Conservation (phyloP, 2,797 vertebrate genomes). For the Paedocypris micromegethes region DNA sequence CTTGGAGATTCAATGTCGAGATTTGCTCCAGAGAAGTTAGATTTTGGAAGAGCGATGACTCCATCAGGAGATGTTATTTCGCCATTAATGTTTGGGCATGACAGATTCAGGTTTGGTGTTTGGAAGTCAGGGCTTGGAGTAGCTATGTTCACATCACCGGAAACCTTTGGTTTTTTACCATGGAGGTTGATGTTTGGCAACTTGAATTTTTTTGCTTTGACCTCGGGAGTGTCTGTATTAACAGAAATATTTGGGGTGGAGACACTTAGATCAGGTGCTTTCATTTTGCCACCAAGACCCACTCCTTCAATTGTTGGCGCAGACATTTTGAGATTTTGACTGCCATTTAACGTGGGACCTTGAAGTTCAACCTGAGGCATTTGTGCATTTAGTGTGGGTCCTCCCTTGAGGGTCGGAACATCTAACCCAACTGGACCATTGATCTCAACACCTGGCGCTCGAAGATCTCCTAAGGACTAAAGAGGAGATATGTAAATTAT, state of each 20-base stretch:
- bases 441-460: constrained; percentile 46
- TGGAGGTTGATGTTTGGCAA: constrained; percentile 57
- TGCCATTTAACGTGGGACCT: constrained; percentile 18
- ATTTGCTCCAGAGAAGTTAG: constrained; percentile 42
- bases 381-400: constrained; percentile 57
- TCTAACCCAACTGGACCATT: constrained; percentile 52
- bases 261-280: constrained; percentile 50
- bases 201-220: constrained; percentile 55
- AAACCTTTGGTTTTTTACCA: constrained; percentile 40
- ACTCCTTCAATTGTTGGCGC: constrained; percentile 55
- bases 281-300: constrained; percentile 52
- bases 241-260: constrained; percentile 51
- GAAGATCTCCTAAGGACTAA: constrained; percentile 40
- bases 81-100: constrained; percentile 39
- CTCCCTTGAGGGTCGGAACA: constrained; percentile 40
- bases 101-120: constrained; percentile 33
- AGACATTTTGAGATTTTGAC: constrained; percentile 42
- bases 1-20: constrained; percentile 49
- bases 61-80: constrained; percentile 35
- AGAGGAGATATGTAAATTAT: not conserved
- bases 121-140: constrained; percentile 39
- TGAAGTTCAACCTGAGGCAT: constrained; percentile 37
- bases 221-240: constrained; percentile 49
- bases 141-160: constrained; percentile 45
- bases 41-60: constrained; percentile 43